These are phyloP conservation scores for Lasioglossum morio DNA, from an alignment of 2,888 invertebrate genomes.

Conservation along the genomic window DNA sequence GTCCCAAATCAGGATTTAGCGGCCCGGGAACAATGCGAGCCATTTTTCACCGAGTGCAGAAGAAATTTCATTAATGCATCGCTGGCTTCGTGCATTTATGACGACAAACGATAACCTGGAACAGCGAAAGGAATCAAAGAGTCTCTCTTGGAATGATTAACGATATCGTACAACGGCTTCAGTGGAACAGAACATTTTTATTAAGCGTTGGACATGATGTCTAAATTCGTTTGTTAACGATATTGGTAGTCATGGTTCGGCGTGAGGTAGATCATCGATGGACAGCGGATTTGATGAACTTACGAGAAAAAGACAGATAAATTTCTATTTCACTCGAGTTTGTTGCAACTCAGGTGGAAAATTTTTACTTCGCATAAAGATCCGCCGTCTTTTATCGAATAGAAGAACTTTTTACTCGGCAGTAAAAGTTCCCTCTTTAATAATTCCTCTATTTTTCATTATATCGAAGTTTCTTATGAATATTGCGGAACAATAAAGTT, in stretches of 20 bases:
- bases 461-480: background rate
- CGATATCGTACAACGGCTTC: background rate
- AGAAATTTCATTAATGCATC: background rate
- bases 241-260: background rate
- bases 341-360: too few species aligned
- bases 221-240: background rate
- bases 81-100: background rate
- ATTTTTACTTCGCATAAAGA: too few species aligned
- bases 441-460: too few species aligned
- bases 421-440: background rate
- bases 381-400: too few species aligned
- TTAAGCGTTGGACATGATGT: background rate
- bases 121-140: background rate
- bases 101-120: background rate
- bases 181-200: background rate
- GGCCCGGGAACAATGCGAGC: background rate
- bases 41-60: background rate
- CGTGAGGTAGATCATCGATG: background rate
- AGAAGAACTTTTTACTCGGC: background rate
- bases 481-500: background rate
- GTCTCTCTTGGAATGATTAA: background rate
- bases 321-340: too few species aligned
- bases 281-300: too few species aligned
- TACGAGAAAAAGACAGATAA: too few species aligned
- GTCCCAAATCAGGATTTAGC: background rate